Base-by-base conservation (phyloP, 2,797 vertebrate species). In the Threskiornis aethiopicus region DNA sequence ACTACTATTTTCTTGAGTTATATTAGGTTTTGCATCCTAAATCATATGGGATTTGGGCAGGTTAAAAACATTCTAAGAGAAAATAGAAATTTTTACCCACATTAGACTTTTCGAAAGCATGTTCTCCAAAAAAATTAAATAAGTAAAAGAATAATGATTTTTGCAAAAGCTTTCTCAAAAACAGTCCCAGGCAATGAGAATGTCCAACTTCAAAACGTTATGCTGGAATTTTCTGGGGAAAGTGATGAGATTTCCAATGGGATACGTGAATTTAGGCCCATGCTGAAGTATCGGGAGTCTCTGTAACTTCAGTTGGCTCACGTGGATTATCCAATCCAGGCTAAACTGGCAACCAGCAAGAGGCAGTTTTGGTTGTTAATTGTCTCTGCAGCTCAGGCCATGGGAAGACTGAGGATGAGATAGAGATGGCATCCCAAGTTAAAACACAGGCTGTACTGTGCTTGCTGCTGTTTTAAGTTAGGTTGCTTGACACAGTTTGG, bases 141-240 rank as follows among this genome's bases (percentile, higher is more conserved):
- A 44, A n/a, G 22, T 10, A 4, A 28, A 54, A 15, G 3, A 8
- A 47, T 6, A 22, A 5, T 18, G 8, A 61, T 20, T 65, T 87
- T 81, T 81, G 6, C 39, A 82, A 49, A 16, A 26, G 0, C 2
- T 57, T 51, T 76, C 37, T 84, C 44, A 28, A 46, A 84, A 72
- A 10, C 1, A 25, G 11, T 41, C 9, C 7, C 9, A 13, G 11
- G 16, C 5, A 66, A n/a, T 35, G 15, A 58, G 13, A 61, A 29
- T 21, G 18, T 41, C 22, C 21, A 0, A 1, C n/a, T 39, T 44
- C 19, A 75, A 31, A 66, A 46, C 1, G 1, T 21, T 9, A 11
- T 6, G 14, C n/a, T 85, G 71, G 17, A 59, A 26, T 80, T 64
- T 89, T 41, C 14, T 26, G 24, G 10, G 33, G 5, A 3, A 76